Percentiles rank a stretch among this genome's conserved stretches.
These are phyloP conservation scores for Nyctibius bracteatus DNA, from an alignment of 2,113 vertebrate species.

Conservation along the genomic window DNA sequence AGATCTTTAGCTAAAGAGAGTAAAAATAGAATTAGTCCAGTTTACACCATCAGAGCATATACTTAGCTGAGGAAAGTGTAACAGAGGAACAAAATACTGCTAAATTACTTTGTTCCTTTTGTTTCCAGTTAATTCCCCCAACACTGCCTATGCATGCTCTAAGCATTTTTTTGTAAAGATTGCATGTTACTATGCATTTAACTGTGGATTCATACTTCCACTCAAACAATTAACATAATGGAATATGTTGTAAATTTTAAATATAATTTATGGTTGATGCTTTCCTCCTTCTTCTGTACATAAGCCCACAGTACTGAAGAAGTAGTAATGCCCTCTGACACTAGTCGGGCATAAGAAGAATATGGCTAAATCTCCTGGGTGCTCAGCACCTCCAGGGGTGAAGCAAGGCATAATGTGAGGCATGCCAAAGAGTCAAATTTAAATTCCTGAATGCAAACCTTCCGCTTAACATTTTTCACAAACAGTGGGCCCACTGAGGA, in stretches of 20 bases:
- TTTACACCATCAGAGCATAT: not conserved
- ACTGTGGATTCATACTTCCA: not conserved
- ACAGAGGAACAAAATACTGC: not conserved
- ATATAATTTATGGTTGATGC: not conserved
- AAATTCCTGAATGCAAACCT: not conserved
- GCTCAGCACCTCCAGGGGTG: not conserved
- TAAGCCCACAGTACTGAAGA: not conserved
- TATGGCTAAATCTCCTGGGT: not conserved
- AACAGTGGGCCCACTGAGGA: not conserved
- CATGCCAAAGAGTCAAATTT: not conserved
- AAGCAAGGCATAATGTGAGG: not conserved
- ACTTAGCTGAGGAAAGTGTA: not conserved
- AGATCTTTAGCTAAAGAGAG: not conserved
- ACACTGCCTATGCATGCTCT: not conserved
- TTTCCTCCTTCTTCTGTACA: not conserved
- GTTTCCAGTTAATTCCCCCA: conserved; percentile 20
- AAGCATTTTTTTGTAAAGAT: conserved; percentile 16
- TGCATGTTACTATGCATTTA: not conserved
- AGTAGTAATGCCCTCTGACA: not conserved
- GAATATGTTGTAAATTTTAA: not conserved
- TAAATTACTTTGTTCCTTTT: not conserved
- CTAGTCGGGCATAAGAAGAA: not conserved
- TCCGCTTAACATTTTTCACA: not conserved
- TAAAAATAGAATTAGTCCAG: not conserved
- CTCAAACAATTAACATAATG: not conserved